Evolutionary conservation across 2,888 invertebrate species (phyloP), one percentile per base, ranked within the genome.

Genomic region (Spodoptera exigua): DNA sequence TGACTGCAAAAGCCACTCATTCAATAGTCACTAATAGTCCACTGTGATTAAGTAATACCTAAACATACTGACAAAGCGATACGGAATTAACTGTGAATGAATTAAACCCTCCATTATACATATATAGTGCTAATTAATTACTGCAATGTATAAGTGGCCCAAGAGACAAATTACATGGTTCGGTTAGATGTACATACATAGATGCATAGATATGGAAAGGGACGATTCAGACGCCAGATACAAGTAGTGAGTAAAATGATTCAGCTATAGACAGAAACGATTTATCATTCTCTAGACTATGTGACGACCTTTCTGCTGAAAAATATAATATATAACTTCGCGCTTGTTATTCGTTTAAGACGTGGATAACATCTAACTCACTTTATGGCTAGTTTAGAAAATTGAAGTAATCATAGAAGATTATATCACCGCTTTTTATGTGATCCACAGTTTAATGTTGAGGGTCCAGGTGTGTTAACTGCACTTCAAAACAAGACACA

Each of bases 101-200:
- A 74, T 71, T 64, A 52, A 74, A 64, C 58, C 72, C 60, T 53
- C 58, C 63, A 64, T 70, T 66, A 71, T 55, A 66, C n/a, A 51
- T 16, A 16, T n/a, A 12, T n/a, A n/a, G n/a, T n/a, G 13, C 57
- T 75, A 68, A 75, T 77, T 72, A 67, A 77, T 77, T 77, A 70
- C 48, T 32, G 47, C 59, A 63, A 73, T 68, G 52, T 64, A 40
- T 47, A 62, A 72, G 64, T 65, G 67, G 59, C 55, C 55, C 65
- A 57, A 17, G 61, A 74, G 63, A 66, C 58, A 49, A 47, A 61
- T 72, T 60, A 60, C 65, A 69, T 63, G 43, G 60, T 58, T 56
- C 48, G 18, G 51, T 39, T 57, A 60, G 32, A 57, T 75, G 41
- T 55, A 70, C 47, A 32, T n/a, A n/a, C n/a, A n/a, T n/a, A n/a